phyloP scores from a whole-genome alignment of 2,797 vertebrate species.

The Silurus aristotelis region DNA sequence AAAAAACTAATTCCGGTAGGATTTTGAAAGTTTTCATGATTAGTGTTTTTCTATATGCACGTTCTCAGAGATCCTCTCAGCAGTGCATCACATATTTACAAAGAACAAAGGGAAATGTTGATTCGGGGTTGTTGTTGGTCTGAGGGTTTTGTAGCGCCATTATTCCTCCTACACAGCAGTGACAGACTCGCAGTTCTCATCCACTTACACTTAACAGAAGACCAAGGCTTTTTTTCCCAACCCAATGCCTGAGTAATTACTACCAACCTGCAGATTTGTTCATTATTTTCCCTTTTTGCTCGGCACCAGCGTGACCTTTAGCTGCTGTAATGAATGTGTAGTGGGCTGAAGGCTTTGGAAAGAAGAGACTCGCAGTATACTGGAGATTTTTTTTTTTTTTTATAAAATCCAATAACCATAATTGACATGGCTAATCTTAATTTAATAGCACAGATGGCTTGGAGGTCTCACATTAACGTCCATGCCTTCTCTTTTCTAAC shows the following conservation, averaged over 20 bases:
- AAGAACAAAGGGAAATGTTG: not conserved
- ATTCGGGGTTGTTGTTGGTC: not conserved
- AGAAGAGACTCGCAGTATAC: not conserved
- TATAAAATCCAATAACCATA: constrained; percentile 11
- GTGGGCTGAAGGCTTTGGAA: constrained; percentile 5
- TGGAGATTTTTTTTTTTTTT: constrained; percentile 11
- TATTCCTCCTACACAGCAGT: not conserved
- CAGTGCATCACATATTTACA: not conserved
- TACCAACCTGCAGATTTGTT: constrained; percentile 54
- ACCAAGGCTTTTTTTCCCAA: constrained; percentile 27
- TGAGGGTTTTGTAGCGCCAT: not conserved
- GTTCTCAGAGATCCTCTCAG: not conserved
- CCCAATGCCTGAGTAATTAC: constrained; percentile 53
- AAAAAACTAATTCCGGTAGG: not conserved
- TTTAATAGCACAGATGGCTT: constrained; percentile 1
- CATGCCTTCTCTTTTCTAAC: not conserved
- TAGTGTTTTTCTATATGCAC: not conserved
- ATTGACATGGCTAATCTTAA: constrained; percentile 14
- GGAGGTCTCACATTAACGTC: not conserved
- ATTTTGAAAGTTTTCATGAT: not conserved
- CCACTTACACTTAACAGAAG: constrained; percentile 36
- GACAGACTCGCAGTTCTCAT: constrained; percentile 29
- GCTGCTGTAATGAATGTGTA: constrained; percentile 34
- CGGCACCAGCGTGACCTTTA: constrained; percentile 20
- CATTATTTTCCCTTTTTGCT: constrained; percentile 50